Percentiles rank a stretch among this genome's conserved stretches.
Evolutionary conservation across 2,888 invertebrate genomes (phyloP).

Genomic region (Hypselothyrea guttata): DNA sequence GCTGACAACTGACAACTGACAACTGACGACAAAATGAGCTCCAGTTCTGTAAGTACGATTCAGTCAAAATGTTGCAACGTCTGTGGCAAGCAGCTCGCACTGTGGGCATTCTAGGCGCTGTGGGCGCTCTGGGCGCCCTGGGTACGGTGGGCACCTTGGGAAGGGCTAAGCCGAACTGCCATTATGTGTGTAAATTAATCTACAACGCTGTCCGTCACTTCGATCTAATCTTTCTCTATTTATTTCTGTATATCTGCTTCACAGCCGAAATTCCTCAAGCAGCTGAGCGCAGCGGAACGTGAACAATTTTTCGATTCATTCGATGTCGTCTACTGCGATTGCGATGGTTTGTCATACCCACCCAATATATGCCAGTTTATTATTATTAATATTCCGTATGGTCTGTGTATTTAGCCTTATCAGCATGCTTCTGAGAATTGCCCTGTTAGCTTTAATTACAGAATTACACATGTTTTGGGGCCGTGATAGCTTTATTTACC

Average conservation of each 20-base stretch:
- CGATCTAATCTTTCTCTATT: not conserved
- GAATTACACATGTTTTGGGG: too few species aligned
- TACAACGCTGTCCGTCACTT: not conserved
- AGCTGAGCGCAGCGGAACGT: constrained; percentile 68
- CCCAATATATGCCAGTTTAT: not conserved
- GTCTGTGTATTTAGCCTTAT: too few species aligned
- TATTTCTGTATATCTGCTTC: not conserved
- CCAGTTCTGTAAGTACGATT: constrained; percentile 34
- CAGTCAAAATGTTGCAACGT: constrained; percentile 26
- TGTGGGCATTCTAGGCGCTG: not conserved
- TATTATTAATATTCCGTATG: too few species aligned
- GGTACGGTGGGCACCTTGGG: not conserved
- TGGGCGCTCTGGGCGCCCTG: not conserved
- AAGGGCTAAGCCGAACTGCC: constrained; percentile 8
- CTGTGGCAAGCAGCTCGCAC: constrained; percentile 13
- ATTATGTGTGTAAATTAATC: constrained; percentile 15
- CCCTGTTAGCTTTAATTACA: too few species aligned
- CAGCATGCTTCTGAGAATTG: too few species aligned
- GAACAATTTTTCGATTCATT: constrained; percentile 82
- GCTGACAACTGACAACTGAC: not conserved
- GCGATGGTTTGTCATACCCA: constrained; percentile 82
- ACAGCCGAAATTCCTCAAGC: constrained; percentile 51
- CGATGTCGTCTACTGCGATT: constrained; percentile 85
- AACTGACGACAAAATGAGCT: constrained; percentile 22
- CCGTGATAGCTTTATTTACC: too few species aligned